These are phyloP conservation scores for Gavialis gangeticus DNA, from an alignment of 2,113 vertebrate species.

Conservation along the genomic window DNA sequence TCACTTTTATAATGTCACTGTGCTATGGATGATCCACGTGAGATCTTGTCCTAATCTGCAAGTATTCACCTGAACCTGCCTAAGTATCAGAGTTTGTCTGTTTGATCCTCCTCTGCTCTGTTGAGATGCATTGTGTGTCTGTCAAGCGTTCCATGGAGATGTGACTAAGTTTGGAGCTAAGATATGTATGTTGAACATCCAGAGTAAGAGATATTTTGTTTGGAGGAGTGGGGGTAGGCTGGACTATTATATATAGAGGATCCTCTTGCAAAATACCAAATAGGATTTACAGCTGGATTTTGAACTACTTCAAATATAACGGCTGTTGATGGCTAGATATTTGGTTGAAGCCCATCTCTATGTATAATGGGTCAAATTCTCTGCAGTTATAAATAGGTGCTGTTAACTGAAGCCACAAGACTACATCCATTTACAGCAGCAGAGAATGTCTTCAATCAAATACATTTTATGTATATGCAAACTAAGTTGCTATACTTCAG, in stretches of 20 bases:
- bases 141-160: not conserved
- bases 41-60: not conserved
- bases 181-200: not conserved
- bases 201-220: not conserved
- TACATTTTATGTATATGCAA: not conserved
- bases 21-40: not conserved
- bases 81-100: not conserved
- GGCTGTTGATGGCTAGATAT: not conserved
- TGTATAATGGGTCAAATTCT: not conserved
- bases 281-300: not conserved
- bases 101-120: not conserved
- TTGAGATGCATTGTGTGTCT: rapidly evolving
- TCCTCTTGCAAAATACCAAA: not conserved
- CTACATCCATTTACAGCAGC: not conserved
- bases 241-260: not conserved
- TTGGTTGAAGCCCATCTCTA: not conserved
- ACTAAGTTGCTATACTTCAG: not conserved
- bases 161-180: not conserved
- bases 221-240: not conserved
- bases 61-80: not conserved
- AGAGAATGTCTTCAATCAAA: not conserved
- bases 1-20: not conserved
- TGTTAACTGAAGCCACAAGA: not conserved
- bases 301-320: not conserved
- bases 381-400: not conserved